A percentile compares a stretch with the other conserved stretches of the same genome.
These are phyloP conservation scores for Luidia sarsii DNA, from an alignment of 53 echinoderm and acorn worm genomes.

Conservation along the genomic window DNA sequence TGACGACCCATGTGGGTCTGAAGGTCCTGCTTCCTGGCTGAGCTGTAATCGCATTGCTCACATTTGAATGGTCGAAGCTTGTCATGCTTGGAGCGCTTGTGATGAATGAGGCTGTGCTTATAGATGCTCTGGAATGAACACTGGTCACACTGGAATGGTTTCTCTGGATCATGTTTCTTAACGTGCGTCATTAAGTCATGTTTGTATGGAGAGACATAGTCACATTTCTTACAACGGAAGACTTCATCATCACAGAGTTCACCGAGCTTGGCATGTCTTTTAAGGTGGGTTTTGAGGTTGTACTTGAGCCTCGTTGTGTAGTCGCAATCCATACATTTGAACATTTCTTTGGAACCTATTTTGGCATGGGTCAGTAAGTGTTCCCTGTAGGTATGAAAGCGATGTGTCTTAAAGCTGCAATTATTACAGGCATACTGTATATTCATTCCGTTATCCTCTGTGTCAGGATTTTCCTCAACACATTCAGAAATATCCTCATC, in stretches of 20 bases:
- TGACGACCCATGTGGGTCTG: conserved; percentile 81
- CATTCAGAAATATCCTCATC: not conserved
- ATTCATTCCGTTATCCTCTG: not conserved
- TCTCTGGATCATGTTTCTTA: conserved; percentile 80
- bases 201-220: conserved; percentile 84
- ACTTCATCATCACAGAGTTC: conserved; percentile 83
- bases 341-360: conserved; percentile 49
- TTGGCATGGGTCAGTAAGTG: conserved; percentile 60
- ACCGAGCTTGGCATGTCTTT: conserved; percentile 71
- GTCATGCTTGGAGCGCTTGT: conserved; percentile 87
- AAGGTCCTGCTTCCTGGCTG: conserved; percentile 84
- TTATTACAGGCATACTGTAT: conserved; percentile 19
- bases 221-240: conserved; percentile 69
- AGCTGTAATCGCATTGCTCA: conserved; percentile 67
- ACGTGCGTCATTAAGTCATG: conserved; percentile 80
- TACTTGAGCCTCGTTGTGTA: conserved; percentile 72
- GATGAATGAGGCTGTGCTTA: conserved; percentile 88
- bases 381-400: conserved; percentile 36
- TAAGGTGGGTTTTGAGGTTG: conserved; percentile 89
- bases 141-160: conserved; percentile 76
- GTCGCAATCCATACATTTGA: conserved; percentile 75
- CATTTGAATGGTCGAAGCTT: conserved; percentile 84
- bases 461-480: not conserved
- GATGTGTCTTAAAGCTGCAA: conserved; percentile 35
- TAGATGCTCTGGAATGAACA: conserved; percentile 93